Evolutionary conservation across 2,113 vertebrate species (phyloP).

Genomic region (Ptychochromis oligacanthus): DNA sequence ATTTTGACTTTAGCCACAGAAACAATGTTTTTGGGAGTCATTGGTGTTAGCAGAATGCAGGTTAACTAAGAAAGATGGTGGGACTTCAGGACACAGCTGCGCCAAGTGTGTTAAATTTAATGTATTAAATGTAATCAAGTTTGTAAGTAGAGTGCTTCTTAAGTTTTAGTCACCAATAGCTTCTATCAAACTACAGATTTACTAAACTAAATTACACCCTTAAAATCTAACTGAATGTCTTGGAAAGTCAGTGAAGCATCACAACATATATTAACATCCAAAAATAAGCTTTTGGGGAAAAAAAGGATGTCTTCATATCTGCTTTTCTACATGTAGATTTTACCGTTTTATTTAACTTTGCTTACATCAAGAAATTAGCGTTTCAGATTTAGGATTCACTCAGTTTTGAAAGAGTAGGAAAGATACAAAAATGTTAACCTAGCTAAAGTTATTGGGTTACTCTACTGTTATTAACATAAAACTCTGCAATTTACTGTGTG

Average conservation of each 20-base stretch:
- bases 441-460: neutral
- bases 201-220: neutral
- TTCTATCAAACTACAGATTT: neutral
- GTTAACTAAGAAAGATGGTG: too few relatives aligned
- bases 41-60: too few relatives aligned
- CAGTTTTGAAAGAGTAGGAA: neutral
- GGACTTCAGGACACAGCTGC: neutral
- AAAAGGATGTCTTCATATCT: neutral
- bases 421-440: neutral
- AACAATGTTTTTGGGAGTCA: neutral
- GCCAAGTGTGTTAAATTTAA: neutral
- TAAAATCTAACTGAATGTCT: neutral
- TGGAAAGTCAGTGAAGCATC: neutral
- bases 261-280: neutral
- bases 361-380: neutral
- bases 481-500: neutral
- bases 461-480: neutral
- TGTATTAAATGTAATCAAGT: neutral
- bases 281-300: neutral
- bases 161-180: neutral
- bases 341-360: neutral
- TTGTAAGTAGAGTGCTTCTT: neutral
- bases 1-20: neutral
- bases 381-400: neutral
- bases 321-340: neutral